These are phyloP conservation scores for Heterodera schachtii DNA, from an alignment of 1,140 invertebrate species.

Conservation along the genomic window DNA sequence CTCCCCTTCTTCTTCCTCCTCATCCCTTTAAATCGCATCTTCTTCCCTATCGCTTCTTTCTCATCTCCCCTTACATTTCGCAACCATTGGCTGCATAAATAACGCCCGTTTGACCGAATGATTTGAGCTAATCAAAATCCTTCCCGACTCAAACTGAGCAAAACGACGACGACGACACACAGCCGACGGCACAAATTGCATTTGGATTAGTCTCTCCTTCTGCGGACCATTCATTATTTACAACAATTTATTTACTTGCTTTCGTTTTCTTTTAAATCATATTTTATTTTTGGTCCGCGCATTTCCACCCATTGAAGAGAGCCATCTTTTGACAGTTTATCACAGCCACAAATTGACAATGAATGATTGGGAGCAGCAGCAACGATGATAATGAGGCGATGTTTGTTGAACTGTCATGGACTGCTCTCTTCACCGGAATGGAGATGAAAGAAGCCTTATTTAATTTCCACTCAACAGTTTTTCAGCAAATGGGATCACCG, in stretches of 20 bases:
- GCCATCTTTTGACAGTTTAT: constrained; percentile 46
- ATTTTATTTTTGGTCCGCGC: neutral
- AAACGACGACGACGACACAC: too few species aligned
- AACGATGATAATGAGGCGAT: neutral
- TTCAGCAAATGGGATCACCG: too few species aligned
- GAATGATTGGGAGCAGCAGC: too few species aligned
- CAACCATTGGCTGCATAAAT: neutral
- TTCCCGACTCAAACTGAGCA: too few species aligned
- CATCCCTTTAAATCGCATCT: neutral
- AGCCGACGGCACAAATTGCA: too few species aligned
- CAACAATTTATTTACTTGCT: too few species aligned
- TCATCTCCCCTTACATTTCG: neutral
- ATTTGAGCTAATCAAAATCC: constrained; percentile 7
- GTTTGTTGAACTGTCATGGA: constrained; percentile 37
- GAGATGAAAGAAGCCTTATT: neutral
- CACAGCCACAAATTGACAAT: neutral
- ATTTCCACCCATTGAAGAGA: constrained; percentile 33
- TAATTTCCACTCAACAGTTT: neutral
- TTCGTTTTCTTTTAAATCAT: too few species aligned
- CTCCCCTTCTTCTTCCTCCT: neutral
- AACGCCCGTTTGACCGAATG: constrained; percentile 2
- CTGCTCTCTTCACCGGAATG: constrained; percentile 39
- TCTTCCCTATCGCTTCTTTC: neutral
- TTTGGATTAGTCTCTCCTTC: too few species aligned
- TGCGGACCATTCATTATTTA: too few species aligned